A percentile compares a stretch with the other conserved stretches of the same genome.
These are phyloP conservation scores for Vespertilio murinus DNA, from an alignment of 2,797 vertebrate genomes.

Conservation along the genomic window DNA sequence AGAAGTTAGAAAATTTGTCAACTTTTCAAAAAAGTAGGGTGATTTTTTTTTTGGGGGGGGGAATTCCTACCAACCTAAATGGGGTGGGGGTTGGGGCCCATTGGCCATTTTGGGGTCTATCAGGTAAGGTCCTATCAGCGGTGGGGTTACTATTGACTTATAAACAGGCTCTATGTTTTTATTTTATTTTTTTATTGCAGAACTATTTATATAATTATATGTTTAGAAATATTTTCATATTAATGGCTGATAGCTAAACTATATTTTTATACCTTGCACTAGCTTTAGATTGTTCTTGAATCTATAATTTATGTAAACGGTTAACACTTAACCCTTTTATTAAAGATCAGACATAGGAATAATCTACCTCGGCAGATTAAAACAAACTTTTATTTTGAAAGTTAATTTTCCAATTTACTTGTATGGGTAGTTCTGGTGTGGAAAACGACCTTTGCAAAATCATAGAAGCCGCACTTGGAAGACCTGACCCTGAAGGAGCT, in stretches of 20 bases:
- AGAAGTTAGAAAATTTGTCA: background rate
- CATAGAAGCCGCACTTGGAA: conserved; percentile 35
- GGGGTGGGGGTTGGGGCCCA: background rate
- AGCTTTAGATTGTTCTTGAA: background rate
- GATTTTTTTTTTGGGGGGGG: background rate
- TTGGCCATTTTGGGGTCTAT: background rate
- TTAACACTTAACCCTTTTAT: background rate
- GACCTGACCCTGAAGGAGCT: background rate
- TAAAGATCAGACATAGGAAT: background rate
- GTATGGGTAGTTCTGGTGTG: background rate
- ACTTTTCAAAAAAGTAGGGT: background rate
- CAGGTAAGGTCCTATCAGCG: background rate
- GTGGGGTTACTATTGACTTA: background rate
- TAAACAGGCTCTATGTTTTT: background rate
- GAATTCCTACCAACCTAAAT: background rate
- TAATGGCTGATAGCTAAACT: conserved; percentile 2
- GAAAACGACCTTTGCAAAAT: conserved; percentile 13
- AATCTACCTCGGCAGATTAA: background rate
- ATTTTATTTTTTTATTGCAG: background rate
- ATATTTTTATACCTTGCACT: background rate
- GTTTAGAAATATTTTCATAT: background rate
- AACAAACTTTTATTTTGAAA: conserved; percentile 34
- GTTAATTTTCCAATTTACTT: background rate
- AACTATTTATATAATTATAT: background rate
- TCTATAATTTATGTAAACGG: conserved; percentile 17